Percentiles rank a stretch among this genome's conserved stretches.
Evolutionary conservation across 2,797 vertebrate species (phyloP).

Genomic region (Rhincodon typus): DNA sequence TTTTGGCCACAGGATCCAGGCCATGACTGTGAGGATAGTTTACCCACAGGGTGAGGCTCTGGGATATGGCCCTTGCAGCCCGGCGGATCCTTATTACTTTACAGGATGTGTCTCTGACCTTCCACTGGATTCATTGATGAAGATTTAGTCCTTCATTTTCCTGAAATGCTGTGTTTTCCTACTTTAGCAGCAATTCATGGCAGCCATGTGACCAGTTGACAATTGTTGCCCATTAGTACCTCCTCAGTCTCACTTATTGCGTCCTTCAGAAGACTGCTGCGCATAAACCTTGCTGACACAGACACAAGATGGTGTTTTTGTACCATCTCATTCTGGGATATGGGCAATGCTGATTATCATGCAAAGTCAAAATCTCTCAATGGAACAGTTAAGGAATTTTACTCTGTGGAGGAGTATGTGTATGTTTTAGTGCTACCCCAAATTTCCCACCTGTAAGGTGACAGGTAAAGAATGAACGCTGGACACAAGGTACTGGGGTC

Average conservation of each 20-base stretch:
- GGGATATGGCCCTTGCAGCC: not conserved
- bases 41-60: not conserved
- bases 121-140: not conserved
- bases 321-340: too few relatives aligned
- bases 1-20: not conserved
- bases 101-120: not conserved
- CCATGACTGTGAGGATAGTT: not conserved
- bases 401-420: not conserved
- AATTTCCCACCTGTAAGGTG: not conserved
- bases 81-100: not conserved
- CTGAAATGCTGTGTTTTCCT: not conserved
- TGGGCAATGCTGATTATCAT: not conserved
- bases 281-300: not conserved
- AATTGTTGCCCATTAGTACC: too few relatives aligned
- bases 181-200: not conserved
- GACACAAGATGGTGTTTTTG: not conserved
- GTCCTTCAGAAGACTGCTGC: not conserved
- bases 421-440: not conserved
- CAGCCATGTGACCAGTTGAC: not conserved
- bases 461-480: not conserved
- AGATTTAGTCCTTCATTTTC: not conserved
- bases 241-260: not conserved
- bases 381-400: not conserved
- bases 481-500: not conserved
- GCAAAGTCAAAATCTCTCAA: not conserved